Base-by-base conservation (phyloP, 1,140 invertebrate species). In the Ditylenchus dipsaci region DNA sequence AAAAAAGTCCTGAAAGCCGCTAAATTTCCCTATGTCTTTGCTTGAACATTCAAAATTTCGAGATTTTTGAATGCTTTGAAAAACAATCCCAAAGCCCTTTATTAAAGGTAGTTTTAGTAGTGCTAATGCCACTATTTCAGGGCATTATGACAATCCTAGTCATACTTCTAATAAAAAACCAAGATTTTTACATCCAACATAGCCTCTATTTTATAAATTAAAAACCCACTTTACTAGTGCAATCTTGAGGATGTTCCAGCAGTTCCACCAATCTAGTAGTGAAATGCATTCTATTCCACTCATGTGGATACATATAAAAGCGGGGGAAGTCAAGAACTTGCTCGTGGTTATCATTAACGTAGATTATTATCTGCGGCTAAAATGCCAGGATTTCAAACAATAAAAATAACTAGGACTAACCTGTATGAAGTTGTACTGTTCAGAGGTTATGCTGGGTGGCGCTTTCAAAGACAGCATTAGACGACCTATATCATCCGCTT, bases 401-500 rank as follows among this genome's bases (percentile, higher is more conserved):
- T n/a, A n/a, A n/a, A n/a, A n/a, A n/a, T n/a, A 65, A 53, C n/a
- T n/a, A 26, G 13, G 27, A 26, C 27, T 21, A 23, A 53, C 79
- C 47, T 79, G 78, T 11, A 66, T 70, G 63, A 69, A 82, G 42
- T 80, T 78, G 57, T 70, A 77, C 29, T 74, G 62, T 7, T 69
- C 61, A 19, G 69, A 73, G 1, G 80, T 80, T 1, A 75, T 68
- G 60, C 73, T 73, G 0, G 71, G 57, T 23, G 67, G 76, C 0
- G 74, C 49, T 57, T 82, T 80, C 38, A 80, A 47, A 38, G 63
- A 60, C 30, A 80, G 43, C 15, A 77, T 68, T 3, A 80, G 57
- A n/a, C 80, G 53, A 11, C 78, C 78, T 57, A 80, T 77, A 62
- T 80, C 78, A 57, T 82, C 78, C 1, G 78, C 77, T 66, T 80